phyloP scores from a whole-genome alignment of 2,797 vertebrate genomes.

The Sebastes wilsoni region DNA sequence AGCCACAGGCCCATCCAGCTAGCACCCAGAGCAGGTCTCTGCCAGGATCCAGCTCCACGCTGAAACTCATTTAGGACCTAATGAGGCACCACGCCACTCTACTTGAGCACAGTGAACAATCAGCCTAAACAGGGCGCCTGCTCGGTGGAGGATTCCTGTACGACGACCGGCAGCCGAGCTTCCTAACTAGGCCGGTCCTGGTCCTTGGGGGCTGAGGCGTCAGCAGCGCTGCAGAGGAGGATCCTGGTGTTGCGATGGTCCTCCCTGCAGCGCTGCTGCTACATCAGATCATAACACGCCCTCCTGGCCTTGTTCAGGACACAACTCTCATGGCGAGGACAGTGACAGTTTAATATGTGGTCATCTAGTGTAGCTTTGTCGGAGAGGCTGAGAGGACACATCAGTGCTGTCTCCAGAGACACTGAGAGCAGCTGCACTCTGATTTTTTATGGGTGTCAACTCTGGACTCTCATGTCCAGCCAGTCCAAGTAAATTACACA shows the following conservation, averaged over 20 bases:
- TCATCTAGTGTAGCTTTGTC: background rate
- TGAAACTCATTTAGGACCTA: constrained; percentile 53
- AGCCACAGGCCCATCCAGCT: too few relatives aligned
- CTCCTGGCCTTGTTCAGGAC: too few relatives aligned
- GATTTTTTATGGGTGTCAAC: background rate
- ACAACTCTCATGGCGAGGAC: background rate
- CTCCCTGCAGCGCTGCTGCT: background rate
- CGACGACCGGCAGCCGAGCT: background rate
- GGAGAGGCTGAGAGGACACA: background rate
- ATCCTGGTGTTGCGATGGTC: background rate
- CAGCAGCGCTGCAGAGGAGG: constrained; percentile 27
- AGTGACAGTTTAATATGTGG: background rate
- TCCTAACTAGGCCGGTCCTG: constrained; percentile 9
- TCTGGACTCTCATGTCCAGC: background rate
- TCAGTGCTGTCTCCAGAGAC: background rate
- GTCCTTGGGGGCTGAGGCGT: constrained; percentile 9
- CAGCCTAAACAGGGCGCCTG: constrained; percentile 28
- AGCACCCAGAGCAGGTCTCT: background rate
- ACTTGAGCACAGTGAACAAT: constrained; percentile 49
- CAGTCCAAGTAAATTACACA: background rate
- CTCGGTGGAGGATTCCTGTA: constrained; percentile 48
- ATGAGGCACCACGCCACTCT: constrained; percentile 59
- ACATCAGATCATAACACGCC: background rate
- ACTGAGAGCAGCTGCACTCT: background rate
- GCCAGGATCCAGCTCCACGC: constrained; percentile 13